Evolutionary conservation across 2,113 vertebrate genomes (phyloP), one percentile per base, ranked within the genome.

Genomic region (Aviceda subcristata): DNA sequence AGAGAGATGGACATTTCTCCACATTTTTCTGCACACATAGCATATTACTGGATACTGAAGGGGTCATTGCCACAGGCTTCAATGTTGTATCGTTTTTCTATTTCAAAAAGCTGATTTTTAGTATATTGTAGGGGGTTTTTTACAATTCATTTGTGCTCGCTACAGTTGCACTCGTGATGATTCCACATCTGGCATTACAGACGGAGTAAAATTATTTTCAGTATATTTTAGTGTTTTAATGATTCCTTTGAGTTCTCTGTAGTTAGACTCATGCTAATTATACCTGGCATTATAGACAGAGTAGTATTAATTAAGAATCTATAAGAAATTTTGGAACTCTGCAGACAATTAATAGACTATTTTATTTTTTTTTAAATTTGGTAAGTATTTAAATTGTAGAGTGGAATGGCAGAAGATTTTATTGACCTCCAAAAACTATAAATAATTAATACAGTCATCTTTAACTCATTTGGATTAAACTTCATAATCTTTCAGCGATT

Each of bases 111-210:
- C 46, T 53, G 46, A 8, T 9, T 79, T 89, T 87, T 67, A 20
- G 3, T 27, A 10, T 73, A 66, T 91, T 72, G 71, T 71, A 59
- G 38, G 11, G 3, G 0, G 0, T 14, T 34, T 30, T 34, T 79
- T 26, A 63, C 69, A 0, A 45, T 83, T 76, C 8, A 0, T 93
- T 94, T 91, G 41, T 80, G 32, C 46, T 91, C 24, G 26, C 23
- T 94, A 11, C n/a, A 60, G 69, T 90, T 78, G 32, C 19, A n/a
- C 14, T 77, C 24, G 15, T 57, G 59, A 77, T 91, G 92, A 92
- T 80, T 84, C 30, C 53, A 38, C 88, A 94, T 57, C 88, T 95
- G 92, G 67, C 22, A 12, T 69, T 91, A 41, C 55, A 92, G 91
- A 76, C 0, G 1, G 73, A 86, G 7, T 69, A 74, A 71, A 83